Evolutionary conservation across 1,140 invertebrate genomes (phyloP).

Genomic region (Myzus persicae): DNA sequence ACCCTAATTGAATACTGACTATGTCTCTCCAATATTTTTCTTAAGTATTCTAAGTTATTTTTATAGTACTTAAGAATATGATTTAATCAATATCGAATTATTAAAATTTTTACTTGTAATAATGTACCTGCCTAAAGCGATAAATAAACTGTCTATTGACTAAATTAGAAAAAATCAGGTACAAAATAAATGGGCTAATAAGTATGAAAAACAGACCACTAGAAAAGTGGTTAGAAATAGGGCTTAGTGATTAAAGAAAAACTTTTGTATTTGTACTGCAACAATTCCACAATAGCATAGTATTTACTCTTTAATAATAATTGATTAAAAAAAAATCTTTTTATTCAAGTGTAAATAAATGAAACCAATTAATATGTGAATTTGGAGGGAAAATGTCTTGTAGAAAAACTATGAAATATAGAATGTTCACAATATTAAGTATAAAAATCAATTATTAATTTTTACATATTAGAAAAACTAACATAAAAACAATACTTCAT

Average conservation of each 20-base stretch:
- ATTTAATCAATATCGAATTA: not conserved
- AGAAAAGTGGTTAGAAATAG: not conserved
- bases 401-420: not conserved
- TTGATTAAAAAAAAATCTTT: not conserved
- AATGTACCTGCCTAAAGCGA: too few relatives aligned
- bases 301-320: too few relatives aligned
- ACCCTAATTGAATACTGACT: not conserved
- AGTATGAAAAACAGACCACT: not conserved
- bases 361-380: not conserved
- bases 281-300: too few relatives aligned
- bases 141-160: not conserved
- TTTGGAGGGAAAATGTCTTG: constrained; percentile 1
- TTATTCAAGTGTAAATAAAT: not conserved
- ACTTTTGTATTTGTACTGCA: too few relatives aligned
- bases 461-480: not conserved
- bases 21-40: not conserved
- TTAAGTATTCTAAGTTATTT: not conserved
- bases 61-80: not conserved
- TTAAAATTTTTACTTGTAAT: too few relatives aligned
- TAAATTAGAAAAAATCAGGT: not conserved
- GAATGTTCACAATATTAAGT: not conserved
- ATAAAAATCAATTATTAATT: too few relatives aligned
- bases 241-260: not conserved
- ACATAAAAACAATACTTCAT: not conserved
- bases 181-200: not conserved